A percentile compares a stretch with the other conserved stretches of the same genome.
These are phyloP conservation scores for Drosophila insularis DNA, from an alignment of 1,140 invertebrate species.

Conservation along the genomic window DNA sequence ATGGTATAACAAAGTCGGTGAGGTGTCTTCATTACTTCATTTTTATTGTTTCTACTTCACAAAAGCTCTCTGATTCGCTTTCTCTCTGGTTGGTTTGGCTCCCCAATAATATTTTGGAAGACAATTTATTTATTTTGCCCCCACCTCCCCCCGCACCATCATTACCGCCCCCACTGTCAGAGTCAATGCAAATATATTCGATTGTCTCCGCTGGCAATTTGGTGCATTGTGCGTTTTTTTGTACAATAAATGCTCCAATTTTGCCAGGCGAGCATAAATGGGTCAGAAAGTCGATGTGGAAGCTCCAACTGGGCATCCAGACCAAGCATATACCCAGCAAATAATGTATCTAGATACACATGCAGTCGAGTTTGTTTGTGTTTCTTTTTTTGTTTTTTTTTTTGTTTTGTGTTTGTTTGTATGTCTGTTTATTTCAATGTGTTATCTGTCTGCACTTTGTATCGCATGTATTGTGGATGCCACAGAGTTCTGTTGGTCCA, in stretches of 20 bases:
- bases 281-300: slow-evolving; percentile 37
- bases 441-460: slow-evolving; percentile 29
- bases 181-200: slow-evolving; percentile 15
- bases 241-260: slow-evolving; percentile 79
- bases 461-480: not conserved
- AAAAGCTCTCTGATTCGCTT: too few species aligned
- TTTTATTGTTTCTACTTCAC: too few species aligned
- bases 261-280: slow-evolving; percentile 71
- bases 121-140: not conserved
- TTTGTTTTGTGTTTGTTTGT: slow-evolving; percentile 1
- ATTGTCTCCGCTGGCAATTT: slow-evolving; percentile 16
- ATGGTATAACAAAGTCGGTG: too few species aligned
- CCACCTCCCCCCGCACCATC: not conserved
- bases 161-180: not conserved
- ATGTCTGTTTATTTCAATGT: slow-evolving; percentile 14
- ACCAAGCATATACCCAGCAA: slow-evolving; percentile 12
- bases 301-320: slow-evolving; percentile 21
- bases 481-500: not conserved
- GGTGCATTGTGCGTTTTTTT: slow-evolving; percentile 63
- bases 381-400: not conserved
- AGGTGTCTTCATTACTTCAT: too few species aligned
- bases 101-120: not conserved
- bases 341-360: slow-evolving; percentile 30
- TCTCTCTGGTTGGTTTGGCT: too few species aligned
- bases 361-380: not conserved